Evolutionary conservation across 2,888 invertebrate species (phyloP).

Genomic region (Silvanus unidentatus): DNA sequence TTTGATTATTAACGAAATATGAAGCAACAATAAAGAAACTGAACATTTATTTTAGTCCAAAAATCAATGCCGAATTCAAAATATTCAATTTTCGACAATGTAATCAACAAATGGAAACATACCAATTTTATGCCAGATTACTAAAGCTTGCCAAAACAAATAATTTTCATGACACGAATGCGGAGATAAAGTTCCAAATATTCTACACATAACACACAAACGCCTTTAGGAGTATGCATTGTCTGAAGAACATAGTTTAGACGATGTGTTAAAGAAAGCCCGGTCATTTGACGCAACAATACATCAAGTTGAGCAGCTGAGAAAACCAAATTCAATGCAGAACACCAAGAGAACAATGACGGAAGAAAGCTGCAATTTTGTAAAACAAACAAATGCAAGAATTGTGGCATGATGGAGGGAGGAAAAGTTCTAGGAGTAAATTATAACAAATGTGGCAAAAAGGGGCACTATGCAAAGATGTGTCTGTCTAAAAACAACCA

Average conservation of each 20-base stretch:
- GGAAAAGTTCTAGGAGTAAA: constrained; percentile 7
- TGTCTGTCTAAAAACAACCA: constrained; percentile 11
- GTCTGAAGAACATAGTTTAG: too few species aligned
- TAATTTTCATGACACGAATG: neutral
- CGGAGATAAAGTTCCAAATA: constrained; percentile 1
- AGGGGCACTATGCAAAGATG: constrained; percentile 14
- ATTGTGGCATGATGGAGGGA: constrained; percentile 15
- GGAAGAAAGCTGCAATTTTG: too few species aligned
- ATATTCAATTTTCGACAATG: constrained; percentile 1
- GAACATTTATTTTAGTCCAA: neutral
- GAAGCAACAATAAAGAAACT: neutral
- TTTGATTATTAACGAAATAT: too few species aligned
- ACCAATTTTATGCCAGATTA: constrained; percentile 4
- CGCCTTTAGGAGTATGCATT: neutral
- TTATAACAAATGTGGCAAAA: constrained; percentile 10
- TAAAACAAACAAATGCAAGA: constrained; percentile 13
- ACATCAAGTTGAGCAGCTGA: neutral
- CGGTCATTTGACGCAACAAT: too few species aligned
- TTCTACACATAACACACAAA: neutral
- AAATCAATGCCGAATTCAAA: neutral
- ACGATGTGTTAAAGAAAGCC: too few species aligned
- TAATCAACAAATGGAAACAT: neutral
- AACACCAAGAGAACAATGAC: too few species aligned
- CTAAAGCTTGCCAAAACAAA: neutral
- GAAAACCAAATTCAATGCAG: too few species aligned